Conservation (phyloP, 2,113 vertebrate genomes). For the Ictalurus furcatus region DNA sequence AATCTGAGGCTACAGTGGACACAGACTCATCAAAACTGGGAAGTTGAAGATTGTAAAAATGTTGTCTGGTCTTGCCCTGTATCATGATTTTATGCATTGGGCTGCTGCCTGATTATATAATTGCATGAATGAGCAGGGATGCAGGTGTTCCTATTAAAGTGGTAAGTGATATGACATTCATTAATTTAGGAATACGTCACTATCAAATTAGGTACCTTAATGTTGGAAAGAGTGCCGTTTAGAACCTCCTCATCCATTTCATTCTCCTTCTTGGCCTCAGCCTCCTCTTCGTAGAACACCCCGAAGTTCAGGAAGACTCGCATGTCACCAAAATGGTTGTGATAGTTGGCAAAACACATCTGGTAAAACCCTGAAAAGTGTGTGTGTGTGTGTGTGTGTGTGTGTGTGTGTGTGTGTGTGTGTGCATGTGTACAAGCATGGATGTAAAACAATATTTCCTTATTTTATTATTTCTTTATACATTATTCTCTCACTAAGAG, state of each 20-base stretch:
- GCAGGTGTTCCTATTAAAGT: background rate
- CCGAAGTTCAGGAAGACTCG: constrained; percentile 92
- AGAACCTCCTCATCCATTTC: constrained; percentile 65
- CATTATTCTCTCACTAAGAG: background rate
- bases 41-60: background rate
- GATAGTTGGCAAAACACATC: constrained; percentile 88
- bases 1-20: background rate
- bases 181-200: background rate
- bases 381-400: background rate
- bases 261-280: constrained; percentile 49
- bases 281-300: constrained; percentile 79
- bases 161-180: background rate
- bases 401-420: background rate
- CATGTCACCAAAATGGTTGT: constrained; percentile 82
- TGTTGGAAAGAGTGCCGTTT: constrained; percentile 84
- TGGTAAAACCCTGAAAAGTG: constrained; percentile 84
- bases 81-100: background rate
- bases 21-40: background rate
- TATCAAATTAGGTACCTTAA: constrained; percentile 71
- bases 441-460: background rate
- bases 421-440: background rate
- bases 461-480: background rate
- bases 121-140: background rate
- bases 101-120: background rate
- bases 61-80: background rate